Evolutionary conservation across 2,888 invertebrate species (phyloP), one percentile per base, ranked within the genome.

Genomic region (Eilema griseolum): DNA sequence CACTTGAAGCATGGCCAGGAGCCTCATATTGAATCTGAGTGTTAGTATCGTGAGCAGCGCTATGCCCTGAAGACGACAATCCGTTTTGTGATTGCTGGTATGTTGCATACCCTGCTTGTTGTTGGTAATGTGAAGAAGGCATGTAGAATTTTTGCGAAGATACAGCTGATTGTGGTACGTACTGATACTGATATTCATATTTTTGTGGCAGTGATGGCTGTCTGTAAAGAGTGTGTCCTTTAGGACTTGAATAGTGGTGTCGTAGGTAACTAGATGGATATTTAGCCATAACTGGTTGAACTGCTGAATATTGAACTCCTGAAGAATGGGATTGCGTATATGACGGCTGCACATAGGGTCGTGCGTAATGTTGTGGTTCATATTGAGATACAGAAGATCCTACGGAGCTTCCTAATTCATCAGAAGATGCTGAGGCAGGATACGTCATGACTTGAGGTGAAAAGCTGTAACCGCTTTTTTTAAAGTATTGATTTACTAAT

Each of bases 401-500:
- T 16, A 77, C 76, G 14, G 83, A 77, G 56, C 82, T 69, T 67
- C 89, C 84, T 20, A 67, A 84, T 69, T 83, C 75, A 20, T 83
- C 74, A 41, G 88, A 77, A 23, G 85, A 70, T 56, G 85, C 71
- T 16, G 88, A 75, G 69, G 82, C 89, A 66, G 90, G 90, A 73
- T 93, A 93, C 33, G 90, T 77, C 89, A 88, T 93, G 26, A 94
- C 88, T 82, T 93, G 92, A 68, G 94, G 93, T 7, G 92, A 93
- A 75, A 89, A 89, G 12, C 90, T 88, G 73, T 89, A 94, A 14
- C 95, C 95, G 71, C 90, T 90, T 77, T 95, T 95, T 79, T 91
- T 90, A 62, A 96, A 93, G 82, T 96, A 96, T 76, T 95, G 93
- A 74, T 94, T 92, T 0, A 96, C 93, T 41, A 96, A 84, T 26